Evolutionary conservation across 2,113 vertebrate species (phyloP).

Genomic region (Malurus cyaneus): DNA sequence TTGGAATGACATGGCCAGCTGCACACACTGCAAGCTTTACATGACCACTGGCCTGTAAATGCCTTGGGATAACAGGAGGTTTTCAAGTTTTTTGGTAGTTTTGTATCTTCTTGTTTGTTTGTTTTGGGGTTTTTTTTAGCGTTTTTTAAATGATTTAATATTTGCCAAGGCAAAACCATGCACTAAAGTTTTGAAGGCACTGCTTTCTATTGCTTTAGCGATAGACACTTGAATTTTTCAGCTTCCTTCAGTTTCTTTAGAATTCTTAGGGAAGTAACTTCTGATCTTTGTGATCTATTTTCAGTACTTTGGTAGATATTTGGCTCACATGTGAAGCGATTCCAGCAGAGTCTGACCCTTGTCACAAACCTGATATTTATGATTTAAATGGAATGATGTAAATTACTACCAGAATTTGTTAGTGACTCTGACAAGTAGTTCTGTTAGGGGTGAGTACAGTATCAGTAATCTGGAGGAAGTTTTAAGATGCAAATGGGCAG

Average conservation of each 20-base stretch:
- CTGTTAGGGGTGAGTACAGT: neutral
- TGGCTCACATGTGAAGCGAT: fast-evolving
- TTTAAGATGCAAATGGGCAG: neutral
- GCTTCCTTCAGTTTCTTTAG: neutral
- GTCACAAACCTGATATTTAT: neutral
- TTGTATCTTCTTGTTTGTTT: too few relatives aligned
- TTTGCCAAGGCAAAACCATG: neutral
- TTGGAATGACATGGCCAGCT: neutral
- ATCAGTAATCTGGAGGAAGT: neutral
- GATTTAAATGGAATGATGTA: neutral
- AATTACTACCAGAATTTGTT: neutral
- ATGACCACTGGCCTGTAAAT: neutral
- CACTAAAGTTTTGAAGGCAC: neutral
- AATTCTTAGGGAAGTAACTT: neutral
- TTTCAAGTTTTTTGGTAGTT: fast-evolving
- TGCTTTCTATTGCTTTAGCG: neutral
- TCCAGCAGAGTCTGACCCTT: neutral
- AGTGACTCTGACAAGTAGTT: neutral
- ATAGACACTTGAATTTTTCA: neutral
- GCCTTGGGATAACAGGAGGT: neutral
- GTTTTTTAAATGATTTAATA: neutral
- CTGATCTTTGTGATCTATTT: neutral
- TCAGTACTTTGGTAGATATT: neutral
- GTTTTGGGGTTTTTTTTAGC: neutral
- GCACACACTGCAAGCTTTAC: neutral